Evolutionary conservation across 2,113 vertebrate species (phyloP), one percentile per base, ranked within the genome.

Genomic region (Rhineura floridana): DNA sequence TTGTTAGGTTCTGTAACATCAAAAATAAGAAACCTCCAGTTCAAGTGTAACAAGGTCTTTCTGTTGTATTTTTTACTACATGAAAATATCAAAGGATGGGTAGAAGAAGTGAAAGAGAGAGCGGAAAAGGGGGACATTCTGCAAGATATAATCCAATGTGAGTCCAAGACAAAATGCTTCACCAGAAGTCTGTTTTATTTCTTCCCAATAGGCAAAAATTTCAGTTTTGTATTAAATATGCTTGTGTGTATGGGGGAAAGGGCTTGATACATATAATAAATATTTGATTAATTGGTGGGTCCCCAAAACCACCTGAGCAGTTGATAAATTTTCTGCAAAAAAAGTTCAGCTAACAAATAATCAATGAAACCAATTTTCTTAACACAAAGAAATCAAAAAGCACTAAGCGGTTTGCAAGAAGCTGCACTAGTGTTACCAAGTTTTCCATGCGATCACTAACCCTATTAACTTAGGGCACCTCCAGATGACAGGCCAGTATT

Each of bases 1-100:
- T 79, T 89, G 87, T 84, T 92, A 88, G 65, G 1, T 73, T 91
- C 91, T 84, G 55, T 48, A 84, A 42, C 13, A 89, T 88, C 94
- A 81, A 76, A 90, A 83, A 93, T 93, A 44, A 91, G 79, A 85
- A 73, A 59, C 15, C 46, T 73, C 1, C 59, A 50, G 44, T 70
- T 81, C 89, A 46, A n/a, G 44, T 76, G 30, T 62, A 63, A 62
- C 44, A 44, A 75, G 89, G 42, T 89, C 25, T 81, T 15, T 87
- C 39, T 59, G 55, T 50, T 91, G 84, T 30, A 84, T 48, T 73
- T 87, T 10, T 28, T 92, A 59, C 21, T 30, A 44, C 17, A 88
- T 81, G 36, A 52, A 39, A 85, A 52, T 77, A 76, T 50, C 36
- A 4, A 42, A 44, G 82, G 89, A 83, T 2, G 28, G 5, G 15